These are phyloP conservation scores for Pseudococcus longispinus DNA, from an alignment of 2,888 invertebrate genomes.

Conservation along the genomic window DNA sequence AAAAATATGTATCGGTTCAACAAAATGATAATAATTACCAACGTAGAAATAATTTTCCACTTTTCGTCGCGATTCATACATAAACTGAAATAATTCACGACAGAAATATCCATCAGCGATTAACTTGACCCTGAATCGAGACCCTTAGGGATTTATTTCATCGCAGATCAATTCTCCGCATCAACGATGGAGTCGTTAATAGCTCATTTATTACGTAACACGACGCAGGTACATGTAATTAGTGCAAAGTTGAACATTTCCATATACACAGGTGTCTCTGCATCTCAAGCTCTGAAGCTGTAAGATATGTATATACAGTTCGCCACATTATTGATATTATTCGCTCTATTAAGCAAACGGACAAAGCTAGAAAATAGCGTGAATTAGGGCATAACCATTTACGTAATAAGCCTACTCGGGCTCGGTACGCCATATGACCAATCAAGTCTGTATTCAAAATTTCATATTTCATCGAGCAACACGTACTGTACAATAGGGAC, in stretches of 20 bases:
- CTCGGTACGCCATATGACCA: neutral
- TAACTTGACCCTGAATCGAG: neutral
- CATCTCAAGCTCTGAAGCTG: neutral
- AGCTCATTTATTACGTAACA: neutral
- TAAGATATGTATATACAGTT: neutral
- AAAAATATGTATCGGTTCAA: neutral
- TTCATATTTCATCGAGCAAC: neutral
- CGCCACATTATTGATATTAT: conserved; percentile 29
- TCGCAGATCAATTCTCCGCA: neutral
- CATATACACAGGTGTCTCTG: neutral
- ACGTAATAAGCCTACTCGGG: neutral
- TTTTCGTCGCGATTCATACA: neutral
- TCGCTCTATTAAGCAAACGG: conserved; percentile 27
- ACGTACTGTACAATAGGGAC: too few species aligned
- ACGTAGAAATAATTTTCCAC: neutral
- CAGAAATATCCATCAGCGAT: neutral
- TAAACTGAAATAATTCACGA: neutral
- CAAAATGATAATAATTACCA: neutral
- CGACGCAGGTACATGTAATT: neutral
- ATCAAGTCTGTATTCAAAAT: conserved; percentile 1
- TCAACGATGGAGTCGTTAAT: neutral
- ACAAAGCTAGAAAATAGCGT: conserved; percentile 1
- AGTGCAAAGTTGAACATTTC: neutral
- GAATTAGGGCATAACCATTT: conserved; percentile 44
- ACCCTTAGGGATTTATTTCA: neutral